Evolutionary conservation across 2,888 invertebrate species (phyloP).

Genomic region (Zele albiditarsus): DNA sequence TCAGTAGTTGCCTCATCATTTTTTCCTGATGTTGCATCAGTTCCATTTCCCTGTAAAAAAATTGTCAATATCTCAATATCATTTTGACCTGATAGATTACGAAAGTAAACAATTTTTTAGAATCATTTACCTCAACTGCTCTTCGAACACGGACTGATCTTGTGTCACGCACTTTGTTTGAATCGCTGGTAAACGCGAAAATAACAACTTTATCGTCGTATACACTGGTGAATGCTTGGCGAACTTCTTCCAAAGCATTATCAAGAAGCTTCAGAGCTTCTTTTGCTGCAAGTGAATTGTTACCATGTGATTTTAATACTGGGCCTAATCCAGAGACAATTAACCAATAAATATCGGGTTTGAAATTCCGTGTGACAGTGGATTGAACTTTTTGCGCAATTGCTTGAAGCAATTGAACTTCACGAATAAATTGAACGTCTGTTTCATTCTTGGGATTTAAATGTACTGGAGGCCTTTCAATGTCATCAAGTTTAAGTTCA

Average conservation of each 20-base stretch:
- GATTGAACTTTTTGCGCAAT: slow-evolving; percentile 76
- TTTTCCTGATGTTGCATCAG: neutral
- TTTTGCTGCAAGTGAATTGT: slow-evolving; percentile 78
- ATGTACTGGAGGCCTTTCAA: slow-evolving; percentile 62
- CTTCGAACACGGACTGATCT: slow-evolving; percentile 58
- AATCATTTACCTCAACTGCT: slow-evolving; percentile 35
- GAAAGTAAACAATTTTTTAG: neutral
- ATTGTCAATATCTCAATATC: neutral
- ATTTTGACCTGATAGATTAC: neutral
- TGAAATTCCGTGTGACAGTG: slow-evolving; percentile 74
- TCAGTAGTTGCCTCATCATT: neutral
- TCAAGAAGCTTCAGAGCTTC: slow-evolving; percentile 80
- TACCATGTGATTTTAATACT: slow-evolving; percentile 79
- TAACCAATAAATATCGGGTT: slow-evolving; percentile 81
- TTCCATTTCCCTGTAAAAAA: slow-evolving; percentile 6
- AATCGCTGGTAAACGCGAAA: slow-evolving; percentile 79
- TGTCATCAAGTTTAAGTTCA: slow-evolving; percentile 64
- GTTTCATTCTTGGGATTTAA: slow-evolving; percentile 73
- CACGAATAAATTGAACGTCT: slow-evolving; percentile 78
- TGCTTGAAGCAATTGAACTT: slow-evolving; percentile 77
- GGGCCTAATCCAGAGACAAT: slow-evolving; percentile 78
- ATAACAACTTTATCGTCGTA: slow-evolving; percentile 76
- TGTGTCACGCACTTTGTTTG: slow-evolving; percentile 73
- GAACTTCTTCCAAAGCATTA: slow-evolving; percentile 69
- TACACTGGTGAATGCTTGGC: slow-evolving; percentile 66